phyloP scores from a whole-genome alignment of 2,797 vertebrate species.

The Glyptemys insculpta region DNA sequence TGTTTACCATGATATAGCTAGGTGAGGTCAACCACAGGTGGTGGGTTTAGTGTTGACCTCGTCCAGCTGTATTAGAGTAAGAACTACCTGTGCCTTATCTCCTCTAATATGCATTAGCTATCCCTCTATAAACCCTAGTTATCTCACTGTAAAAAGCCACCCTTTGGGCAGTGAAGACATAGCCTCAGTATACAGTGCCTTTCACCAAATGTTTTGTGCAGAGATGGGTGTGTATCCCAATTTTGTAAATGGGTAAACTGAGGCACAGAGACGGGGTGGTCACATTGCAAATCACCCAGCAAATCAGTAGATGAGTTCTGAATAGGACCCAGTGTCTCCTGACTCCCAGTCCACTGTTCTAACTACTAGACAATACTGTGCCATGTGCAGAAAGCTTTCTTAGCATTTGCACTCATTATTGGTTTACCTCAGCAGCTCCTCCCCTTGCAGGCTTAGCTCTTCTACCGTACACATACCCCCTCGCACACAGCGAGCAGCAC shows the following conservation, averaged over 20 bases:
- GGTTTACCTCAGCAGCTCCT: slow-evolving; percentile 66
- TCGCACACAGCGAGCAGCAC: slow-evolving; percentile 19
- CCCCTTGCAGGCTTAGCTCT: slow-evolving; percentile 62
- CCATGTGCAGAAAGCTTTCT: slow-evolving; percentile 69
- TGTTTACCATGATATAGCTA: not conserved
- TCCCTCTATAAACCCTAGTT: not conserved
- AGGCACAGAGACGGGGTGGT: not conserved
- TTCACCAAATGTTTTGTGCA: not conserved
- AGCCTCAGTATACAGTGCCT: not conserved
- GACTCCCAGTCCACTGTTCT: slow-evolving; percentile 32
- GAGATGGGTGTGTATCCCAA: not conserved
- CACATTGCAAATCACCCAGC: not conserved
- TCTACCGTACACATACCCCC: slow-evolving; percentile 10
- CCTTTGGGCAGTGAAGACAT: not conserved
- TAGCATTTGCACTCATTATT: slow-evolving; percentile 72
- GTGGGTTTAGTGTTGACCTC: not conserved
- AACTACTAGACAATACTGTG: slow-evolving; percentile 44
- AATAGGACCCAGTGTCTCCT: not conserved
- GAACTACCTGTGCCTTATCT: not conserved
- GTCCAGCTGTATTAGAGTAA: not conserved
- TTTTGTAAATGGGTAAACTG: not conserved
- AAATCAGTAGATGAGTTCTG: not conserved
- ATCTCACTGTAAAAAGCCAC: not conserved
- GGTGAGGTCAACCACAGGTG: not conserved
- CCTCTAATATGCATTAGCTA: not conserved